Evolutionary conservation across 1,140 invertebrate genomes (phyloP), one percentile per base, ranked within the genome.

Genomic region (Drosophila watanabei): DNA sequence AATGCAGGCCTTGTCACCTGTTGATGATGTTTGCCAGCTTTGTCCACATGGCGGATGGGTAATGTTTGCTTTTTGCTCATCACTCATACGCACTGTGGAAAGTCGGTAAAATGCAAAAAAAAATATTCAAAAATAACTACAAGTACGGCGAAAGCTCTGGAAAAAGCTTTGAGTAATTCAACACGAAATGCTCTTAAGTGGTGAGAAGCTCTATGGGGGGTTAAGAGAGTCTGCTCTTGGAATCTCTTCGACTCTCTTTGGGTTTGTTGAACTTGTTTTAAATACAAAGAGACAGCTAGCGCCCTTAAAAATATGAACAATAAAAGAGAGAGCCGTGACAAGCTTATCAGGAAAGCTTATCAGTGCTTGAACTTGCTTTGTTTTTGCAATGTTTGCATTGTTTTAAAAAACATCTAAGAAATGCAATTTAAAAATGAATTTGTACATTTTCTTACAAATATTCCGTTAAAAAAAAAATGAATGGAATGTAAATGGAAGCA

Each of bases 281-380:
- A 2, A 8, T 5, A 6, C 37, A 56, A 8, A 28, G 1, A 10
- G 13, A 16, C 4, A 18, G n/a, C 3, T 8, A 28, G 63, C 49
- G 35, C 20, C 65, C 48, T 43, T 59, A 51, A 64, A 43, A 56
- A 77, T 16, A 24, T 10, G 14, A 16, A 14, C 16, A 16, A 24
- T 11, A 37, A 56, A 24, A 51, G 51, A 33, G 51, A 33, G 48
- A 37, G 33, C 33, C 18, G 45, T 13, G 35, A 57, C 43, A 73
- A 73, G 64, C 60, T 78, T 80, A 70, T 80, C 76, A 84, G n/a
- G 10, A 18, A 45, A 82, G 80, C 68, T 83, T 83, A 83, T 85
- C 81, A 78, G 46, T 46, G 52, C 49, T 66, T 78, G 70, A 79
- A 79, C 79, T 76, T 71, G 68, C 62, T 68, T 68, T 66, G 62